Base-by-base conservation (phyloP, 2,888 invertebrate genomes). In the Miltochrista miniata region DNA sequence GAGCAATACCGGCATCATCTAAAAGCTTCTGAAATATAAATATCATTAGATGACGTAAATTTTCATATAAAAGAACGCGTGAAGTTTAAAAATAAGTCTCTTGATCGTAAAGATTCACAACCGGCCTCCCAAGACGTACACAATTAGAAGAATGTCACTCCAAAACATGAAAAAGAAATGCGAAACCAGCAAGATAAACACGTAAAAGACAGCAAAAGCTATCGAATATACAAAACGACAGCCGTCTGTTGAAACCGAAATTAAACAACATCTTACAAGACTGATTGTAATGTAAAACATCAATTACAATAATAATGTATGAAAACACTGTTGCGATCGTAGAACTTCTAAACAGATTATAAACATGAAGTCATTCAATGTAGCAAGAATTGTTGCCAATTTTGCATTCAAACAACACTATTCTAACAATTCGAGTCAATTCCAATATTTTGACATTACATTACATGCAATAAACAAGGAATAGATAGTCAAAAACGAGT, bases 101-200 rank as follows among this genome's bases (percentile, higher is more conserved):
- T n/a, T n/a, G n/a, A n/a, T n/a, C n/a, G n/a, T n/a, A n/a, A n/a
- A n/a, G n/a, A n/a, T n/a, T n/a, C n/a, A n/a, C n/a, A n/a, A n/a
- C n/a, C n/a, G n/a, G n/a, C n/a, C n/a, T n/a, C n/a, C n/a, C n/a
- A n/a, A n/a, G n/a, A n/a, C n/a, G n/a, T n/a, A n/a, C n/a, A n/a
- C n/a, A n/a, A n/a, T n/a, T n/a, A n/a, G n/a, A n/a, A n/a, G n/a
- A n/a, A n/a, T n/a, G n/a, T n/a, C n/a, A n/a, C n/a, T n/a, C n/a
- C n/a, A n/a, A n/a, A n/a, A n/a, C n/a, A n/a, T n/a, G n/a, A n/a
- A n/a, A n/a, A n/a, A n/a, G n/a, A n/a, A n/a, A n/a, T n/a, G 61
- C 48, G 53, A 59, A 41, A 57, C 45, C 35, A 49, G 18, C 15
- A 39, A 33, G 9, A 55, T 44, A 51, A 51, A 53, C n/a, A 39